Percentiles rank a stretch among this genome's conserved stretches.
These are phyloP conservation scores for Chloromyia formosa DNA, from an alignment of 2,888 invertebrate species.

Conservation along the genomic window DNA sequence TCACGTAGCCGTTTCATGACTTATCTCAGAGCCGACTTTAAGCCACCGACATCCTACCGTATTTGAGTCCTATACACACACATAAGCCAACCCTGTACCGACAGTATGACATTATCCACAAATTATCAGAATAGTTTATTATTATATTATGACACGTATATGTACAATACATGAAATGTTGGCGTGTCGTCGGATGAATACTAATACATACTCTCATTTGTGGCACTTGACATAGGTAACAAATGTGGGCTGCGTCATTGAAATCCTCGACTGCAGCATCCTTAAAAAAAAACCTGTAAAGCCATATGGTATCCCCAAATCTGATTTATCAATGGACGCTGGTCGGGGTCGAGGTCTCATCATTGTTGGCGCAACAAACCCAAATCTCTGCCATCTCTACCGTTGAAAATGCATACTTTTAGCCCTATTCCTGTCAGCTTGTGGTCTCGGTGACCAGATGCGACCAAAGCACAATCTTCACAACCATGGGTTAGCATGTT, in stretches of 20 bases:
- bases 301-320: neutral
- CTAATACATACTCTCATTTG: neutral
- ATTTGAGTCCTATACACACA: too few species aligned
- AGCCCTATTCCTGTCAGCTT: neutral
- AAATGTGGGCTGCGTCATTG: neutral
- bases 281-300: neutral
- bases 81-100: neutral
- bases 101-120: neutral
- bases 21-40: neutral
- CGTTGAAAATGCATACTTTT: conserved; percentile 3
- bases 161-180: neutral
- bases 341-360: neutral
- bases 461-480: neutral
- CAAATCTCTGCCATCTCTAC: neutral
- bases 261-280: neutral
- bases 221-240: neutral
- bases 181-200: neutral
- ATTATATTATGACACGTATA: neutral
- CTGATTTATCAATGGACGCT: neutral
- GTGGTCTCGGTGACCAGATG: neutral
- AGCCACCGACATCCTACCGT: too few species aligned
- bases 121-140: conserved; percentile 7
- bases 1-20: neutral
- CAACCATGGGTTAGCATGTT: neutral
- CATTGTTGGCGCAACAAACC: conserved; percentile 1